Evolutionary conservation across 2,797 vertebrate genomes (phyloP), one percentile per base, ranked within the genome.

Genomic region (Chrysolophus pictus): DNA sequence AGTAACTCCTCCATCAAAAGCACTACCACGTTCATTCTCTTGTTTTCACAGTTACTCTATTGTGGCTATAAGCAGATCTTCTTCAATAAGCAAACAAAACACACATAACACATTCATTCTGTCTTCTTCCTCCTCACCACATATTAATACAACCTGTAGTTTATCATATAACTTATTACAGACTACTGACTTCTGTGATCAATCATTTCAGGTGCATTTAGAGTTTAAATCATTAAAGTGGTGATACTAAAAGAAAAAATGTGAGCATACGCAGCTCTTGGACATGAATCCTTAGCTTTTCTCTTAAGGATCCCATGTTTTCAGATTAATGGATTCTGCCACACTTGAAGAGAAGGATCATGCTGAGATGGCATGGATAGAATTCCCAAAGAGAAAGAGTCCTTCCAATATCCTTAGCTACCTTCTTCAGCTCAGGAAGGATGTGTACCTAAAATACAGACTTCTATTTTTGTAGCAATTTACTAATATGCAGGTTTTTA

Each of bases 91-190:
- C 37, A 39, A 59, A 58, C 22, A 83, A 42, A 81, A 55, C n/a
- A 37, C 9, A 11, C 8, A 80, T 59, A 63, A 73, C 12, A 24
- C 28, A 53, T 69, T 39, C 24, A 15, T 73, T 2, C 39, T 35
- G 5, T 1, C 0, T 0, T 10, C 21, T 44, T 58, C 33, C 10
- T 33, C 49, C 29, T 59, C 11, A 15, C 29, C 9, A 46, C 2
- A 41, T 46, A 62, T 82, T 63, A 65, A 59, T 5, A 2, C 87
- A 80, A 75, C 59, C 29, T 63, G n/a, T 21, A 77, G 37, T 42
- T 84, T 51, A 68, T 39, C 4, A 5, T 16, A 24, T 3, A 37
- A 47, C 58, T 88, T 72, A 72, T 17, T 70, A 46, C 6, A 35
- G 49, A 60, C 6, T 46, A 31, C 39, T 9, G 4, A 89, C 35